Evolutionary conservation across 1,140 invertebrate species (phyloP), one percentile per base, ranked within the genome.

Genomic region (Teleopsis dalmanni): DNA sequence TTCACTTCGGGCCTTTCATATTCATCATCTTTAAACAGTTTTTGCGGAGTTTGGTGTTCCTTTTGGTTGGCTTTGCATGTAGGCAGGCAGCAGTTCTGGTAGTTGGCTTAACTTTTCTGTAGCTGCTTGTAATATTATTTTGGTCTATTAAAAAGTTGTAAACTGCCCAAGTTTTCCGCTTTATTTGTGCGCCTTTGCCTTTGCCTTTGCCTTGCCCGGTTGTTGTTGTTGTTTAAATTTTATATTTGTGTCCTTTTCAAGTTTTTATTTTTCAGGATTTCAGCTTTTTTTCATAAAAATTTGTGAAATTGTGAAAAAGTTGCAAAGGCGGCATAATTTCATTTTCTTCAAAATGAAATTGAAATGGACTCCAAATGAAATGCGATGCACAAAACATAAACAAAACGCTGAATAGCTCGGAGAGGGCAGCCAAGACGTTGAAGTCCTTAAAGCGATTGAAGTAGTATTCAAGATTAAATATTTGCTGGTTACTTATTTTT

Each of bases 71-170:
- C 27, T 16, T 47, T 47, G 21, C 11, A 7, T 16, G 31, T n/a
- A n/a, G n/a, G n/a, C n/a, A n/a, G 29, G 29, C 29, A 9, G 29
- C 8, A 9, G 29, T n/a, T 31, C 8, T 9, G 9, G 29, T 9
- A 31, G 29, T 31, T 31, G 29, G 29, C 29, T 31, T 31, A 31
- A 31, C 8, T 9, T 13, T 18, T n/a, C 11, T 27, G 26, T 43
- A 31, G 41, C 27, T 7, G 21, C 29, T 50, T 50, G 48, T 42
- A 44, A 44, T 49, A 56, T 31, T 29, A 31, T 48, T 53, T 48
- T 48, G 51, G 53, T 65, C 62, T 54, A 65, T 65, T 65, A 65
- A 65, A 65, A 65, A 65, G 60, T 65, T 65, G 62, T 65, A 55
- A 51, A 51, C 50, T 51, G 37, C 60, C 22, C 38, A 44, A 50